Conservation (phyloP, 2,113 vertebrate species). For the Semnornis frantzii region DNA sequence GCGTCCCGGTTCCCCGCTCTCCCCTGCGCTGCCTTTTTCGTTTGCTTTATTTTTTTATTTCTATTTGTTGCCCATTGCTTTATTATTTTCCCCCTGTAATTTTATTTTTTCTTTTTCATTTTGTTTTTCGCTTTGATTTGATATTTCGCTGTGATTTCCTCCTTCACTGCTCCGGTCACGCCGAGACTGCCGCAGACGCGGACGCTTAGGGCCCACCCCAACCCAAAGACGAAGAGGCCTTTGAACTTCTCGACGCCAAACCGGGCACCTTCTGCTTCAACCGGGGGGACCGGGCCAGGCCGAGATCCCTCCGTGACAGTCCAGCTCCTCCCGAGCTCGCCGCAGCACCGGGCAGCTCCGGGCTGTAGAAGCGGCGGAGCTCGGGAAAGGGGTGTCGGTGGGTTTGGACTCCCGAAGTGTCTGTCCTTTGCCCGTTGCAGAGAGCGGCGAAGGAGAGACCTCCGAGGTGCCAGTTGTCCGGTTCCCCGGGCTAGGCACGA, state of each 20-base stretch:
- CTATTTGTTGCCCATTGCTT: not conserved
- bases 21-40: not conserved
- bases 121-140: not conserved
- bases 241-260: not conserved
- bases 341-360: not conserved
- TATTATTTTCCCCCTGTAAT: not conserved
- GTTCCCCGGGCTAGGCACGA: not conserved
- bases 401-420: not conserved
- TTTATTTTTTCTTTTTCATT: not conserved
- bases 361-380: not conserved
- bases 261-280: too few relatives aligned
- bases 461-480: not conserved
- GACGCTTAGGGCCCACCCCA: not conserved
- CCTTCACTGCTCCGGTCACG: fast-evolving
- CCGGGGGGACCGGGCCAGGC: not conserved
- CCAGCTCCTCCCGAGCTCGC: not conserved
- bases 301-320: not conserved
- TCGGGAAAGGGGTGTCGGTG: not conserved
- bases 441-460: not conserved
- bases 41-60: not conserved
- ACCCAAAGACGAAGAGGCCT: not conserved
- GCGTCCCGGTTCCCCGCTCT: not conserved
- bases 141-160: not conserved
- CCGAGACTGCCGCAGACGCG: not conserved
- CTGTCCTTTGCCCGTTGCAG: not conserved